Percentiles rank a stretch among this genome's conserved stretches.
phyloP scores from a whole-genome alignment of 2,797 vertebrate genomes.

The Chaunax sp. region DNA sequence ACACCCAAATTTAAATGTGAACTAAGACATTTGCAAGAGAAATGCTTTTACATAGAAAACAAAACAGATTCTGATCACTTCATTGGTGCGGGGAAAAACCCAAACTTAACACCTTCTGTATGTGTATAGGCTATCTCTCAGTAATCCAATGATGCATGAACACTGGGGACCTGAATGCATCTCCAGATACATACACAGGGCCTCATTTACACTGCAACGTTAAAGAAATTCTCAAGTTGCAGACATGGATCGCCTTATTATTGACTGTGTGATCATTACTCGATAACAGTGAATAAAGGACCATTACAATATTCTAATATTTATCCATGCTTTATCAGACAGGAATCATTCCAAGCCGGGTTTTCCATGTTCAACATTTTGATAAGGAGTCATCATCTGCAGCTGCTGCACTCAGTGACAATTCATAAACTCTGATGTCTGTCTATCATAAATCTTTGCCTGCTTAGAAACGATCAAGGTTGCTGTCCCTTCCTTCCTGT shows the following conservation, averaged over 20 bases:
- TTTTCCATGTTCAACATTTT: conserved; percentile 37
- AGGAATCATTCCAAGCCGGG: conserved; percentile 39
- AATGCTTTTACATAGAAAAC: conserved; percentile 68
- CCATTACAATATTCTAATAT: conserved; percentile 63
- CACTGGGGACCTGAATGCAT: conserved; percentile 50
- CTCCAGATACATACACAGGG: conserved; percentile 39
- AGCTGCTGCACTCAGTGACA: conserved; percentile 40
- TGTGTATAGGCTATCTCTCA: conserved; percentile 37
- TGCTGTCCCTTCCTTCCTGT: conserved; percentile 42
- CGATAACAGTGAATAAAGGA: conserved; percentile 60
- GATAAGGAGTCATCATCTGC: too few relatives aligned
- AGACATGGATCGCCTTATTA: conserved; percentile 46
- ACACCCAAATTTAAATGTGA: conserved; percentile 69
- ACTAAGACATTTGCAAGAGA: conserved; percentile 69
- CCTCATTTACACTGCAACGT: conserved; percentile 58
- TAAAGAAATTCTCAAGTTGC: conserved; percentile 44
- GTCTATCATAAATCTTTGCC: conserved; percentile 32
- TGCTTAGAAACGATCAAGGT: conserved; percentile 46
- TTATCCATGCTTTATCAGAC: conserved; percentile 76
- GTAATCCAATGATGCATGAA: conserved; percentile 43
- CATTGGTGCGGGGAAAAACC: conserved; percentile 41
- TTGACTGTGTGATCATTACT: conserved; percentile 47
- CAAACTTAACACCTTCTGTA: conserved; percentile 43
- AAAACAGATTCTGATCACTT: conserved; percentile 65
- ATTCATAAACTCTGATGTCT: conserved; percentile 44